Conservation (phyloP, 2,888 invertebrate species). For the Torymus auratus region DNA sequence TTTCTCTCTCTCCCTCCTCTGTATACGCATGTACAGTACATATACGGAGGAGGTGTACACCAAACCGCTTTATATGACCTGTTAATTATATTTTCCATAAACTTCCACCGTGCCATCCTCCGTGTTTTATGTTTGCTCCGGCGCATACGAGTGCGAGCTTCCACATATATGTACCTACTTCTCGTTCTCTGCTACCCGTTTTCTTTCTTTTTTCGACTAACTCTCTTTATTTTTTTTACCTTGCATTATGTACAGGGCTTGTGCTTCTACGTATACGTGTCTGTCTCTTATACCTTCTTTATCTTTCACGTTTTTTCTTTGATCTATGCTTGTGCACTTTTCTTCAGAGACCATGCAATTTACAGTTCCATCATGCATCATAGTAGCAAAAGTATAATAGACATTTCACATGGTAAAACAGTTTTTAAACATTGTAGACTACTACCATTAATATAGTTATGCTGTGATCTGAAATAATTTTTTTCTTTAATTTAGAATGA, state of each 20-base stretch:
- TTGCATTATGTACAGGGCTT: background rate
- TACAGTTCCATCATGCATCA: too few relatives aligned
- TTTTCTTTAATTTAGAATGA: too few relatives aligned
- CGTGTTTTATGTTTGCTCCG: conserved; percentile 65
- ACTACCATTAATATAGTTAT: too few relatives aligned
- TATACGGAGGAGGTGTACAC: conserved; percentile 28
- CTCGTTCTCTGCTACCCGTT: background rate
- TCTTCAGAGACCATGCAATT: background rate
- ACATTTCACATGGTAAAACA: too few relatives aligned
- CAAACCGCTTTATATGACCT: conserved; percentile 65
- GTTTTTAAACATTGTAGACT: too few relatives aligned
- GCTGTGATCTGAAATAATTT: too few relatives aligned
- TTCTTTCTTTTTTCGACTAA: conserved; percentile 7
- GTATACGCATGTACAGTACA: too few relatives aligned
- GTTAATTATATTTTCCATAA: conserved; percentile 71
- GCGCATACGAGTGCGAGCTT: conserved; percentile 47
- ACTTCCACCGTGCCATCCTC: conserved; percentile 64
- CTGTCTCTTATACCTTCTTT: background rate
- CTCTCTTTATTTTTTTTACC: conserved; percentile 6
- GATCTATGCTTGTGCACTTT: background rate
- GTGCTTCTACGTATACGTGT: background rate
- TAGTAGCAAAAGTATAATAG: too few relatives aligned
- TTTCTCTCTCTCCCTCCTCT: background rate
- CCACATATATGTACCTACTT: background rate
- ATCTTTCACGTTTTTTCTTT: background rate